Evolutionary conservation across 2,888 invertebrate genomes (phyloP).

Genomic region (Incurvaria masculella): DNA sequence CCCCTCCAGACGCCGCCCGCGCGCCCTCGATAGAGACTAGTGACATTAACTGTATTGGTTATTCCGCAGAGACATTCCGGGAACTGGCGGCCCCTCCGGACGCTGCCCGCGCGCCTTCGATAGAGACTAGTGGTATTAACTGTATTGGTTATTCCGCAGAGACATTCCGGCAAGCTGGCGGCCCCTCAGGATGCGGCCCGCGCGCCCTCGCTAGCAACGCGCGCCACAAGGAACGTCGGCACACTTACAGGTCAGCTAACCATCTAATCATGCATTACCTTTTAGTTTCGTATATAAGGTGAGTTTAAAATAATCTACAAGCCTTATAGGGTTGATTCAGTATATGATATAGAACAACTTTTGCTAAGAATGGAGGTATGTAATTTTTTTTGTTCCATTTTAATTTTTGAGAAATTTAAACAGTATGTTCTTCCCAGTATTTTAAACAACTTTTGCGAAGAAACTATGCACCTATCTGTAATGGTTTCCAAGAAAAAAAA

Average conservation of each 20-base stretch:
- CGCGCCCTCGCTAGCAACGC: constrained; percentile 62
- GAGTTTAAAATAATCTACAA: no score
- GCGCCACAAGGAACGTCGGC: constrained; percentile 60
- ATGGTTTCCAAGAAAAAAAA: no score
- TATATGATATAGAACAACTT: no score
- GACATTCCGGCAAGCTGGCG: constrained; percentile 71
- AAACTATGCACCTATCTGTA: no score
- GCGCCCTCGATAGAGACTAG: constrained; percentile 62
- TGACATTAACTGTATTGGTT: constrained; percentile 20
- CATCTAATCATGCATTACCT: no score
- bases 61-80: constrained; percentile 46
- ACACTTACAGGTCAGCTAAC: constrained; percentile 70
- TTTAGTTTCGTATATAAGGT: no score
- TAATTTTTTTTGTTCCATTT: no score
- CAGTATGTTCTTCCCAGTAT: no score
- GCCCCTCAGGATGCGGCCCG: constrained; percentile 73
- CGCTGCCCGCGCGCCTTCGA: constrained; percentile 69
- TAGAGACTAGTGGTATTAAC: constrained; percentile 50
- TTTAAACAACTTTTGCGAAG: no score
- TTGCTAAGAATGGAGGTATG: no score
- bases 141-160: constrained; percentile 23
- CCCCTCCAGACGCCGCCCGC: constrained; percentile 72
- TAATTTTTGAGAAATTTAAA: no score
- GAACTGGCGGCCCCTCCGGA: constrained; percentile 81
- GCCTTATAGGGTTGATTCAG: no score